Base-by-base conservation (phyloP, 35 echinoderm and acorn worm genomes). In the Apostichopus japonicus region DNA sequence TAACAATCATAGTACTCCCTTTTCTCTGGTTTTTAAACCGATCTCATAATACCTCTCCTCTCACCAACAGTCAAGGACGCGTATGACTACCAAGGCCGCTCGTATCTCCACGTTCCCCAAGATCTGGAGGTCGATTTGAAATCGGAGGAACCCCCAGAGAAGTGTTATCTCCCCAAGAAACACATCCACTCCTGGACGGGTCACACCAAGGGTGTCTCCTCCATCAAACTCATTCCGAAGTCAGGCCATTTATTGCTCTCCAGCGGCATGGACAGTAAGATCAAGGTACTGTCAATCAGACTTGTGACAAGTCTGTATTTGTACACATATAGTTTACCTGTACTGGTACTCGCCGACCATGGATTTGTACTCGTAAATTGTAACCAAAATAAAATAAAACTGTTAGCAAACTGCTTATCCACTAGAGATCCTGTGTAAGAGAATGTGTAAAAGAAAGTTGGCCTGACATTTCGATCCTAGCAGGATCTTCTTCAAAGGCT, bases 201-300 rank as follows among this genome's bases (percentile, higher is more conserved):
- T 23, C 97, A 96, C 86, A 99, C 97, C n/a, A 99, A 99, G 86
- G 97, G 97, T 19, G 95, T 96, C n/a, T 95, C 95, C 4, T 94
- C 86, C 16, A 96, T 99, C 87, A 93, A 86, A 59, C 87, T 99
- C n/a, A 94, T 96, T 56, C 97, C 97, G 9, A 91, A 95, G 25
- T 99, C 97, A 10, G 97, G 97, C 17, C 97, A 99, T 77, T 76
- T 99, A 55, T 27, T 99, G 44, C 72, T 99, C 27, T 99, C 97
- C 70, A 96, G 97, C 86, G 97, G 97, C 0, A 99, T 99, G 97
- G 97, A 99, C 65, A 95, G 90, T 90, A 96, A 95, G 75, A 95
- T 99, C 27, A 99, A 99, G 95, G 97, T 98, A 62, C 33, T 44
- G 33, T 4, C 33, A 44, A 44, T 3, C 33, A 44, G 33, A 44